phyloP scores from a whole-genome alignment of 2,888 invertebrate species.

The Liopterus haemorrhoidalis region DNA sequence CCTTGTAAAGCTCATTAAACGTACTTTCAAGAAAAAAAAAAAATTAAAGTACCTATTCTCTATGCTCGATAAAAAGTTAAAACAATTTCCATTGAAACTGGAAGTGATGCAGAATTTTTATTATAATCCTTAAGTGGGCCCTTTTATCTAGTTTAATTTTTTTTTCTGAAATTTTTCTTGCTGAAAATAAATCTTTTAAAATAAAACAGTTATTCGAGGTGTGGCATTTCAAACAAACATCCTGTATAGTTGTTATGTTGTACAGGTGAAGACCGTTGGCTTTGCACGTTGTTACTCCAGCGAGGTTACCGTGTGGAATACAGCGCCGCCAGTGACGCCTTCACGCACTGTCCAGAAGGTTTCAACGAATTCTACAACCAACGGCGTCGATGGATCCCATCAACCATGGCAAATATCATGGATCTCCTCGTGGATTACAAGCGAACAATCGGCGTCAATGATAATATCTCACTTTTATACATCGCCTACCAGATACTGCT shows the following conservation, averaged over 20 bases:
- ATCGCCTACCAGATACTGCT: slow-evolving; percentile 66
- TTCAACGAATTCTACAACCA: slow-evolving; percentile 94
- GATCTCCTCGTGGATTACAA: slow-evolving; percentile 77
- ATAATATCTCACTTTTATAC: slow-evolving; percentile 80
- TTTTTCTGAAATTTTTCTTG: not conserved
- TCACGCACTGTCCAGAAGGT: slow-evolving; percentile 88
- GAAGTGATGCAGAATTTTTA: too few species aligned
- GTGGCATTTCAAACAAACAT: not conserved
- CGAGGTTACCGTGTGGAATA: slow-evolving; percentile 90
- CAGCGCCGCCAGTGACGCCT: slow-evolving; percentile 91
- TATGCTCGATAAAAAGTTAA: too few species aligned
- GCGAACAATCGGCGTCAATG: slow-evolving; percentile 74
- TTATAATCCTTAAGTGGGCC: not conserved
- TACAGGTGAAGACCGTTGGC: slow-evolving; percentile 89
- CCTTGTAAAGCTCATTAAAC: too few species aligned
- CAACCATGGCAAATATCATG: slow-evolving; percentile 91
- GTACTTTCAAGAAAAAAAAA: too few species aligned
- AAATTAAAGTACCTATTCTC: too few species aligned
- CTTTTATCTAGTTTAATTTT: not conserved
- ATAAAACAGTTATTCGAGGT: too few species aligned
- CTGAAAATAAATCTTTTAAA: not conserved
- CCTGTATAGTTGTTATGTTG: slow-evolving; percentile 11
- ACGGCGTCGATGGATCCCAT: slow-evolving; percentile 91
- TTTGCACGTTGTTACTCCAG: slow-evolving; percentile 86
- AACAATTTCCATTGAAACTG: too few species aligned